Evolutionary conservation across 2,888 invertebrate genomes (phyloP), one percentile per base, ranked within the genome.

Genomic region (Nomada flava): DNA sequence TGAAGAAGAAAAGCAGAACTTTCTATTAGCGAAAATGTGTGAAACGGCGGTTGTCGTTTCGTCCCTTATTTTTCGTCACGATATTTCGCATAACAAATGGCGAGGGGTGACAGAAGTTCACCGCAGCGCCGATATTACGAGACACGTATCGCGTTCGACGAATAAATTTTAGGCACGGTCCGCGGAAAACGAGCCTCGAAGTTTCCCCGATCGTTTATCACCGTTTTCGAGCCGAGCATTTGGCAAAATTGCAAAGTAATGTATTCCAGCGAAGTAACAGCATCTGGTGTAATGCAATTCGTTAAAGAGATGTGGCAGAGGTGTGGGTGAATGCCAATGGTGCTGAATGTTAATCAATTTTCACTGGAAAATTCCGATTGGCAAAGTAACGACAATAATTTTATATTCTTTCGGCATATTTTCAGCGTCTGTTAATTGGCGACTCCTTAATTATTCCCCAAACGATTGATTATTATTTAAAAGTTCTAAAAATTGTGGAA

Each of bases 261-360:
- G 68, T 78, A 80, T 80, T 63, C 72, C 79, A 52, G 7, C 57
- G 62, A 72, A 72, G 67, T 68, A 68, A 80, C 79, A 52, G 72
- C 79, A 80, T 80, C 79, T 80, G 80, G 79, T 79, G 79, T 80
- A 80, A 80, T 72, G 80, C 72, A 68, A 79, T 80, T 80, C 72
- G 79, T 80, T 80, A 44, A 62, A 42, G 44, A 23, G 52, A 18
- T 2, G n/a, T 26, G 50, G 1, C n/a, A 13, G n/a, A 55, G 57
- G 36, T n/a, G 44, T 57, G 7, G 13, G 11, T 9, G 36, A 2
- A 26, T 20, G 60, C 44, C 50, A 36, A 60, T 60, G 60, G 60
- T 62, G 65, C 62, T 57, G 44, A 62, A 68, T 79, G 80, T 80
- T 80, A 78, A 78, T 80, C 62, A 80, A 79, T 80, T 68, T 52